Conservation (phyloP, 2,888 invertebrate species). For the Pammene aurita region DNA sequence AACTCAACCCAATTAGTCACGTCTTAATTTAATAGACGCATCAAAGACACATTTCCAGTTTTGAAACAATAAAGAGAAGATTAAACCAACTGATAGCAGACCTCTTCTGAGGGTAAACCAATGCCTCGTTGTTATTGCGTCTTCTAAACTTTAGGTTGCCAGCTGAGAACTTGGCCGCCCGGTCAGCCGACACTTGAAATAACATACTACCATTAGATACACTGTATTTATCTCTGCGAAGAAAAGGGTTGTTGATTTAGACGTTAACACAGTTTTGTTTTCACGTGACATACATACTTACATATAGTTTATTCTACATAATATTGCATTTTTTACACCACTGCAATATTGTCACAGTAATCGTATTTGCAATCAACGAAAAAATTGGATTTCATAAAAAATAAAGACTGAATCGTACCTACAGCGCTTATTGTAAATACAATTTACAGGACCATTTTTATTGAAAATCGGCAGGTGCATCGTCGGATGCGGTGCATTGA, state of each 20-base stretch:
- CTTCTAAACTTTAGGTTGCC: conserved; percentile 30
- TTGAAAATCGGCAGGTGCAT: conserved; percentile 42
- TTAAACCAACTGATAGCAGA: conserved; percentile 36
- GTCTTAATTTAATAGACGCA: conserved; percentile 42
- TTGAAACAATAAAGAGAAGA: conserved; percentile 38
- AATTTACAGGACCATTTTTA: conserved; percentile 34
- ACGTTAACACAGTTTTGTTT: conserved; percentile 48
- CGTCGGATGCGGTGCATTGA: conserved; percentile 43
- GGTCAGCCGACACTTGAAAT: conserved; percentile 58
- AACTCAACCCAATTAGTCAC: conserved; percentile 40
- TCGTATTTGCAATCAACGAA: conserved; percentile 1
- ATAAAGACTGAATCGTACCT: conserved; percentile 12
- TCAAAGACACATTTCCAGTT: conserved; percentile 34
- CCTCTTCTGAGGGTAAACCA: conserved; percentile 30
- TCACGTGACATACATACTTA: background rate
- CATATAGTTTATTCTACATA: too few species aligned
- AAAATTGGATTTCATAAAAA: conserved; percentile 11
- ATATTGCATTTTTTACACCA: background rate
- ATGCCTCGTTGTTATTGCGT: conserved; percentile 29
- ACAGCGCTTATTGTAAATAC: conserved; percentile 5
- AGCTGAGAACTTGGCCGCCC: conserved; percentile 33
- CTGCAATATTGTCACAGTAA: background rate
- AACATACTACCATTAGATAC: conserved; percentile 70
- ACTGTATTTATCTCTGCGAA: conserved; percentile 58
- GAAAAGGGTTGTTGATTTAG: conserved; percentile 68